Evolutionary conservation across 2,113 vertebrate species (phyloP).

Genomic region (Solenodon paradoxus): DNA sequence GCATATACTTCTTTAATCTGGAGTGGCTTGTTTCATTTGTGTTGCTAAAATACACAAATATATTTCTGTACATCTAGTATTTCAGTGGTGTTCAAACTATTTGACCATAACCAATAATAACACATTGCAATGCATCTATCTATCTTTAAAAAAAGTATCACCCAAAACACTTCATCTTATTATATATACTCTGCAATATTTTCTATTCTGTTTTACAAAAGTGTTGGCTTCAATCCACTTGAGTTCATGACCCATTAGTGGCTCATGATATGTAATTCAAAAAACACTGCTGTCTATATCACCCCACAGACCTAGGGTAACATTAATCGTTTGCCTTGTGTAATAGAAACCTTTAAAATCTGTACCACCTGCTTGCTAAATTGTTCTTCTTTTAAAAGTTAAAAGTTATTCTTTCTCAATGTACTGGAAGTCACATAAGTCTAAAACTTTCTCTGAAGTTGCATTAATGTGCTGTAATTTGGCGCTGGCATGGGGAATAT

Average conservation of each 20-base stretch:
- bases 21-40: background rate
- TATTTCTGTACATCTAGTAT: background rate
- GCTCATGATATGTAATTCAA: background rate
- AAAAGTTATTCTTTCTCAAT: background rate
- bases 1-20: background rate
- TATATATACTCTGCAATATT: background rate
- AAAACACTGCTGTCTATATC: background rate
- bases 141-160: background rate
- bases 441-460: slow-evolving; percentile 11
- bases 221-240: background rate
- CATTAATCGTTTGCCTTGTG: slow-evolving; percentile 1
- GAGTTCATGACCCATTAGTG: slow-evolving; percentile 4
- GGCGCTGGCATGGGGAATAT: background rate
- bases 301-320: background rate
- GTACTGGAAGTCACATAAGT: slow-evolving; percentile 20
- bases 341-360: slow-evolving; percentile 38
- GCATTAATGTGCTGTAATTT: background rate
- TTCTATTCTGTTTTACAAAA: background rate
- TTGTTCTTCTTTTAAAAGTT: background rate
- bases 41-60: background rate
- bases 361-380: slow-evolving; percentile 10
- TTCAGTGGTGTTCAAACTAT: slow-evolving; percentile 24
- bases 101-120: background rate
- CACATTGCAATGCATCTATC: background rate
- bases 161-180: background rate